Conservation (phyloP, 2,888 invertebrate genomes). For the Drosophila koepferae region DNA sequence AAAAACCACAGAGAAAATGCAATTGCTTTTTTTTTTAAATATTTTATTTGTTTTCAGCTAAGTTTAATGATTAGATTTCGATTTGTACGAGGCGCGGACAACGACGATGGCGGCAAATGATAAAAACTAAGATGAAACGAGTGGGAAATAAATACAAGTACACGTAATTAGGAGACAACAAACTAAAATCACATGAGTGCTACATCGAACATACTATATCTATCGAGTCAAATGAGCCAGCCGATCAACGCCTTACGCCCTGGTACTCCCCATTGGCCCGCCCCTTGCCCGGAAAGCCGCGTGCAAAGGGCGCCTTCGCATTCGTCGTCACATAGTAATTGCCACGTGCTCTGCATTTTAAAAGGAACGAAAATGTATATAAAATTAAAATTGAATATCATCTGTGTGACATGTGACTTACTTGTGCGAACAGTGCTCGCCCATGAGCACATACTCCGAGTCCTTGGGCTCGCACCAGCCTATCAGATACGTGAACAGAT, state of each 20-base stretch:
- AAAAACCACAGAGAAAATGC: constrained; percentile 13
- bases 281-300: constrained; percentile 91
- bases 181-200: constrained; percentile 76
- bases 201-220: constrained; percentile 36
- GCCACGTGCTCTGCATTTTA: constrained; percentile 90
- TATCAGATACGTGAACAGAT: constrained; percentile 92
- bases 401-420: constrained; percentile 84
- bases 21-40: background rate
- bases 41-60: constrained; percentile 28
- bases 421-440: constrained; percentile 92
- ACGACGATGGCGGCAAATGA: constrained; percentile 57
- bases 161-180: constrained; percentile 65
- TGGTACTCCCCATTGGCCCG: constrained; percentile 83
- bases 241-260: constrained; percentile 77
- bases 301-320: constrained; percentile 93
- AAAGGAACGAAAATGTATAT: background rate
- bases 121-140: constrained; percentile 51
- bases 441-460: constrained; percentile 93
- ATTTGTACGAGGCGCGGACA: constrained; percentile 72
- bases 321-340: constrained; percentile 95
- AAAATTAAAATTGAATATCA: too few relatives aligned
- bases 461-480: constrained; percentile 93
- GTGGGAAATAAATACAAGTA: constrained; percentile 65
- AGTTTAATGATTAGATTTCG: constrained; percentile 70
- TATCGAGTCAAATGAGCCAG: constrained; percentile 9